A percentile compares a stretch with the other conserved stretches of the same genome.
phyloP scores from a whole-genome alignment of 1,140 invertebrate species.

The Monochamus saltuarius region DNA sequence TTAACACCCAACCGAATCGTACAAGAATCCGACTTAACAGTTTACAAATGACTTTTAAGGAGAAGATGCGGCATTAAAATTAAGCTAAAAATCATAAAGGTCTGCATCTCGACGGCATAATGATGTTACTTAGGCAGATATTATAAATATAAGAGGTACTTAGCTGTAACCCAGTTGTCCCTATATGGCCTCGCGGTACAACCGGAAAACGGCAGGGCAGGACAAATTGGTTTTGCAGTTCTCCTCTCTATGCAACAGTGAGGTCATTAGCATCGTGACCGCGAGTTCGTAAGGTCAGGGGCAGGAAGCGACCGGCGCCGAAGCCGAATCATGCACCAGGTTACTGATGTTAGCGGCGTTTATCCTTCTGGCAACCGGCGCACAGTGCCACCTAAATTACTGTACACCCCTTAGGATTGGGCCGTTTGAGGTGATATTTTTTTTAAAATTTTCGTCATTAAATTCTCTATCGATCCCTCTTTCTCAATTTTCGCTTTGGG shows the following conservation, averaged over 20 bases:
- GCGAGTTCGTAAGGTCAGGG: slow-evolving; percentile 15
- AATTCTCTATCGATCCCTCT: too few relatives aligned
- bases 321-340: slow-evolving; percentile 9
- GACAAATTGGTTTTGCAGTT: slow-evolving; percentile 18
- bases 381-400: too few relatives aligned
- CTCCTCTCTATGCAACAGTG: slow-evolving; percentile 10
- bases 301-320: slow-evolving; percentile 8
- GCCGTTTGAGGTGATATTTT: too few relatives aligned
- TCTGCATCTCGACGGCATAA: slow-evolving; percentile 13
- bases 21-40: too few relatives aligned
- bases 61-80: slow-evolving; percentile 9
- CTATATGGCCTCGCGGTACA: background rate
- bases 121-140: slow-evolving; percentile 14
- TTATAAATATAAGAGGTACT: slow-evolving; percentile 21
- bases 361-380: too few relatives aligned
- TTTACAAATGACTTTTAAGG: slow-evolving; percentile 11
- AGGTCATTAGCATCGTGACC: slow-evolving; percentile 19
- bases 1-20: too few relatives aligned
- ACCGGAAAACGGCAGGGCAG: slow-evolving; percentile 12
- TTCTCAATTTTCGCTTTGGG: too few relatives aligned
- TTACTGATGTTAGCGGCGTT: slow-evolving; percentile 7
- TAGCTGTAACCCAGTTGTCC: slow-evolving; percentile 14
- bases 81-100: slow-evolving; percentile 15
- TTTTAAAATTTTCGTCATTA: too few relatives aligned
- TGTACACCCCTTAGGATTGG: too few relatives aligned